phyloP scores from a whole-genome alignment of 2,888 invertebrate species.

The Chaitophorus viminalis region DNA sequence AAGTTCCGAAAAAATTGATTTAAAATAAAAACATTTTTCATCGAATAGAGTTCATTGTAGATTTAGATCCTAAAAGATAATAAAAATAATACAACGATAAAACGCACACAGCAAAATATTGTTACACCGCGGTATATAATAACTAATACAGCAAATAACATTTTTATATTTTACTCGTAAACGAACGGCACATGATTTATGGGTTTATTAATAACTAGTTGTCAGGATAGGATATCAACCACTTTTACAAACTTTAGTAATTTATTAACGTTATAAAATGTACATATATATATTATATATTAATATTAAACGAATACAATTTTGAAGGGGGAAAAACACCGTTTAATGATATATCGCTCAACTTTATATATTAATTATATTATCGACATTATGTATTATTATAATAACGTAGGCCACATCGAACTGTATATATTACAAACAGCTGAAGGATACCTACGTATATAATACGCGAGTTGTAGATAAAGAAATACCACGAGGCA shows the following conservation, averaged over 20 bases:
- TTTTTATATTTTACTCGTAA: slow-evolving; percentile 14
- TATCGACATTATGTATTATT: too few species aligned
- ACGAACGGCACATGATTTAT: slow-evolving; percentile 17
- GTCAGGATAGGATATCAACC: background rate
- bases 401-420: too few species aligned
- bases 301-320: background rate
- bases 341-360: slow-evolving; percentile 13
- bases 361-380: slow-evolving; percentile 16
- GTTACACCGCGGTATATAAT: background rate
- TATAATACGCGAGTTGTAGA: too few species aligned
- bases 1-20: too few species aligned
- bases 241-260: slow-evolving; percentile 27
- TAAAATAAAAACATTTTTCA: too few species aligned
- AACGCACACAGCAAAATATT: too few species aligned
- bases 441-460: too few species aligned
- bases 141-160: background rate
- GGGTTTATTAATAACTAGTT: slow-evolving; percentile 40
- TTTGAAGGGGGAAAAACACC: background rate
- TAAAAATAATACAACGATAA: background rate
- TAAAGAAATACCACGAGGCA: background rate
- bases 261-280: slow-evolving; percentile 25
- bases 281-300: too few species aligned
- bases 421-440: too few species aligned
- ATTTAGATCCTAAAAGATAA: background rate
- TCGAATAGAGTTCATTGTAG: background rate